Percentiles rank a stretch among this genome's conserved stretches.
Conservation (phyloP, 2,888 invertebrate species). For the Hipparchia semele region DNA sequence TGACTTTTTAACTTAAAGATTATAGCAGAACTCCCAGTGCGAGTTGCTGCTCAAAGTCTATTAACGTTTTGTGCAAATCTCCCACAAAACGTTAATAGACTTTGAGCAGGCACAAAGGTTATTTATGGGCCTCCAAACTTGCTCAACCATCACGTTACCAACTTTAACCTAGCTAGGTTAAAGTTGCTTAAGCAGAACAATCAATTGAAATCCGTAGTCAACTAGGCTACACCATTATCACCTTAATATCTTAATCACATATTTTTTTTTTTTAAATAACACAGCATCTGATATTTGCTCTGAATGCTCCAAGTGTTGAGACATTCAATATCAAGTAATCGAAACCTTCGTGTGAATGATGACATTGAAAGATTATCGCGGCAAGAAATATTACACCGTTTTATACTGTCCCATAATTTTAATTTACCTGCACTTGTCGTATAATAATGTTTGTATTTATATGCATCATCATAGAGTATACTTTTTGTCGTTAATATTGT, state of each 20-base stretch:
- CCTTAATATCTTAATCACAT: neutral
- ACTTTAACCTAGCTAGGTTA: neutral
- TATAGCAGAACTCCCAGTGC: too few relatives aligned
- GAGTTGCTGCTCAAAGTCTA: too few relatives aligned
- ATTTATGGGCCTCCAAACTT: neutral
- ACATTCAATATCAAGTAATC: slow-evolving; percentile 37
- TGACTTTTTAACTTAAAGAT: too few relatives aligned
- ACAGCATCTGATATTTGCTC: slow-evolving; percentile 18
- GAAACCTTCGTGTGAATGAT: slow-evolving; percentile 41
- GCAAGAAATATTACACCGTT: slow-evolving; percentile 35
- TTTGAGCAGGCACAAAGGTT: too few relatives aligned
- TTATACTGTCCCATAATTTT: slow-evolving; percentile 31
- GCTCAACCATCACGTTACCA: neutral
- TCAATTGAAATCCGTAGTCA: neutral
- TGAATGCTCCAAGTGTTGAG: slow-evolving; percentile 30
- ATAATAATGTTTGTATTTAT: slow-evolving; percentile 4
- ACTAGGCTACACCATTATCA: neutral
- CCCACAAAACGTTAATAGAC: too few relatives aligned
- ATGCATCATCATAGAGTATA: neutral
- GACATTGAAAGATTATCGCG: slow-evolving; percentile 39
- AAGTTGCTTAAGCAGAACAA: neutral
- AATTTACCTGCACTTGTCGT: slow-evolving; percentile 12
- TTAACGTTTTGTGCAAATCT: too few relatives aligned
- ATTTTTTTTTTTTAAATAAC: slow-evolving; percentile 23
- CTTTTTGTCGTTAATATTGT: neutral